Evolutionary conservation across 2,888 invertebrate genomes (phyloP), one percentile per base, ranked within the genome.

Genomic region (Pharmacophagus antenor): DNA sequence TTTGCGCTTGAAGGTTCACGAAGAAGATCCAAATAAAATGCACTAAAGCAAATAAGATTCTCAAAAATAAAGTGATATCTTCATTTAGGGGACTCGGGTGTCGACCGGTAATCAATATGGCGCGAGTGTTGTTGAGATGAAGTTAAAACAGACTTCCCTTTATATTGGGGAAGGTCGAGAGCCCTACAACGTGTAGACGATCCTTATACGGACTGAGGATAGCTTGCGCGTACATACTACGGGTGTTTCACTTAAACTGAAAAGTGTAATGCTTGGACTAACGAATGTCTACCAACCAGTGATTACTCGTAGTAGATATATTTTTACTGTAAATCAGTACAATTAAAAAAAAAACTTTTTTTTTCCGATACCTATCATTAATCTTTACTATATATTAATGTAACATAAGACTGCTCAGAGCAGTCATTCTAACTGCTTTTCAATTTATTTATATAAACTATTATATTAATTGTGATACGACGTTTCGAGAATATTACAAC

Each of bases 121-220:
- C 61, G 65, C 66, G 70, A 78, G 79, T 76, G 71, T 70, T 71
- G 73, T 72, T 71, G 74, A 83, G 85, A 87, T 85, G 81, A 80
- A 85, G 85, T 85, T 88, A 86, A 79, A 82, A 84, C 83, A 82
- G 83, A 81, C 75, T 72, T 84, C 78, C 82, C 83, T 85, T 85
- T 84, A 84, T 80, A 84, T 86, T 84, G 82, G 78, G 84, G 80
- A 88, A 86, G 85, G 87, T 87, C 84, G 85, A 88, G 88, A 51
- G 74, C 84, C 79, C 88, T 87, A 83, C 81, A 83, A 55, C 61
- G 70, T 74, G 76, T 76, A 80, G 83, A 82, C 80, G 76, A 73
- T 72, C 72, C 86, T 85, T 75, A 62, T 68, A 71, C 72, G 68
- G 67, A 65, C 70, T 69, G 74, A 73, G 78, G 77, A 80, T 77